Base-by-base conservation (phyloP, 2,113 vertebrate species). In the Sylvia atricapilla region DNA sequence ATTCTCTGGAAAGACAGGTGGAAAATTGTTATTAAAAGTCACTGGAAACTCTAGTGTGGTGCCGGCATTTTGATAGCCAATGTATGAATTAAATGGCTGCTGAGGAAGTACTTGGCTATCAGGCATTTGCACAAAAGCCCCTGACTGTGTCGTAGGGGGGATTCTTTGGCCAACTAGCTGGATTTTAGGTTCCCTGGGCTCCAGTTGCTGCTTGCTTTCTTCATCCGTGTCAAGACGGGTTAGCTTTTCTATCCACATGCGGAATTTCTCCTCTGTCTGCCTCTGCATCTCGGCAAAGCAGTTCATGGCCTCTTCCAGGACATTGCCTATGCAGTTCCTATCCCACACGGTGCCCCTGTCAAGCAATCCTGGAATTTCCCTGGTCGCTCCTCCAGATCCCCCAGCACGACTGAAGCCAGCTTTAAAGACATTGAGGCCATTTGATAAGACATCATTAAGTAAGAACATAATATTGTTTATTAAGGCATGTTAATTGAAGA, bases 391-490 rank as follows among this genome's bases (percentile, higher is more conserved):
- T 98, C 98, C 98, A 98, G 98, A 98, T 98, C 97, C 98, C 98
- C 98, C 98, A 97, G 98, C 98, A 98, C 95, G 98, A 98, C 97
- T 97, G 98, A 98, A 98, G 98, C 97, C 98, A 99, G 98, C 98
- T 99, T 99, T 98, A 99, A 99, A 99, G 98, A 99, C 98, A 99
- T 96, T 98, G 98, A 99, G 98, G 98, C 98, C 98, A 99, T 98
- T 98, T 98, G 98, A 98, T 99, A 98, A 98, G 98, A 98, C 97
- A 98, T 96, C 87, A 72, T 97, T 96, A 96, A 96, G 94, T 85
- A 94, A 97, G 70, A 97, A 98, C 87, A 97, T 35, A 82, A 62
- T 66, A 94, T 59, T 82, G 95, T 96, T 98, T 97, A 98, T 95
- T 97, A 97, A 97, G 93, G 96, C 94, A 97, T 80, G 92, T 91